Percentiles rank a stretch among this genome's conserved stretches.
These are phyloP conservation scores for Pongo pygmaeus DNA, from an alignment of 2,113 vertebrate genomes.

Conservation along the genomic window DNA sequence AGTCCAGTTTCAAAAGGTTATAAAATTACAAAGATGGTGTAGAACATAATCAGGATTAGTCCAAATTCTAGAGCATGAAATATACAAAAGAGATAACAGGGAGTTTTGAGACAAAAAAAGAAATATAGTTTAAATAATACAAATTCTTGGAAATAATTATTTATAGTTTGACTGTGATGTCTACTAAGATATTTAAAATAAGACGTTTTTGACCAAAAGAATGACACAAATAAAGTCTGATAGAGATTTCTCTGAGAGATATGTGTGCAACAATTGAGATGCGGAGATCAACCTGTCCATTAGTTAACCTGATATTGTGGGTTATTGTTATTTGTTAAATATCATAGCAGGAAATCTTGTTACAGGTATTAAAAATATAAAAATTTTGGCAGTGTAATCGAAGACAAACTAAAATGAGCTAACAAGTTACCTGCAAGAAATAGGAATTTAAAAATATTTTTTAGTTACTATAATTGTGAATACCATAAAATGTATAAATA, in stretches of 20 bases:
- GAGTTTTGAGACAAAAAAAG: neutral
- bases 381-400: neutral
- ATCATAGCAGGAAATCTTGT: neutral
- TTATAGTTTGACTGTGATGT: neutral
- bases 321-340: neutral
- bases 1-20: neutral
- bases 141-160: neutral
- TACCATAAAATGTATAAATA: neutral
- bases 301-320: neutral
- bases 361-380: neutral
- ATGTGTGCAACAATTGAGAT: neutral
- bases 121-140: neutral
- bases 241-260: neutral
- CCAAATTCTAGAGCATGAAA: neutral
- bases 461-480: neutral
- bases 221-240: no score
- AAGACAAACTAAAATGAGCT: neutral
- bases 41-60: rapidly evolving
- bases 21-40: neutral
- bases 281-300: neutral
- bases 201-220: neutral
- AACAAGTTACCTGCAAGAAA: neutral
- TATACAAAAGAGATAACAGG: no score
- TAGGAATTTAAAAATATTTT: neutral
- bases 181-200: neutral